Conservation (phyloP, 2,888 invertebrate species). For the Eilema sororculum region DNA sequence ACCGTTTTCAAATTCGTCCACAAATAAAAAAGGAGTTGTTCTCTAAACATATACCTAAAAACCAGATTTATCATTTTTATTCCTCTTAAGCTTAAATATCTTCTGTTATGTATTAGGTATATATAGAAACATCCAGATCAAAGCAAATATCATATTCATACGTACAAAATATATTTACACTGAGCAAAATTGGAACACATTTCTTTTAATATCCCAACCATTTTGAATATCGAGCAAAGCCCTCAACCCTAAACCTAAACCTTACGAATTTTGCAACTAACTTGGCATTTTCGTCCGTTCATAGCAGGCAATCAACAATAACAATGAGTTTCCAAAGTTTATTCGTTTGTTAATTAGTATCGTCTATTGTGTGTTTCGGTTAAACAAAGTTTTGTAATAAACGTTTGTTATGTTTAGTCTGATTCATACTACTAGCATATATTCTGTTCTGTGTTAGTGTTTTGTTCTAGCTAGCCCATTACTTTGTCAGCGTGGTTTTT, state of each 20-base stretch:
- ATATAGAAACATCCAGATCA: too few species aligned
- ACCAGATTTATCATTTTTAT: too few species aligned
- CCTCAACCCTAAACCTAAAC: conserved; percentile 24
- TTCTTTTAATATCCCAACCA: conserved; percentile 15
- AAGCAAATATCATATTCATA: background rate
- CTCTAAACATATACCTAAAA: too few species aligned
- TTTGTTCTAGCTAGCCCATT: too few species aligned
- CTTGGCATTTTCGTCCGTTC: conserved; percentile 14
- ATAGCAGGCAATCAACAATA: conserved; percentile 21
- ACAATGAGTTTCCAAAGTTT: conserved; percentile 18
- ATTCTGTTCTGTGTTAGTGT: too few species aligned
- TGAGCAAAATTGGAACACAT: background rate
- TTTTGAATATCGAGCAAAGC: conserved; percentile 23
- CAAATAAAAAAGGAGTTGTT: too few species aligned
- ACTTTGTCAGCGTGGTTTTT: too few species aligned
- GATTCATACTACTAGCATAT: background rate
- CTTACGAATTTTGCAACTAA: conserved; percentile 30
- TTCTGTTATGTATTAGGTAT: too few species aligned
- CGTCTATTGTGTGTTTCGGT: conserved; percentile 4
- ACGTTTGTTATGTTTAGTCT: conserved; percentile 4
- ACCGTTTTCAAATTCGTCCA: too few species aligned
- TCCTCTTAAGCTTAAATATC: too few species aligned
- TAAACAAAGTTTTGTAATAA: conserved; percentile 13
- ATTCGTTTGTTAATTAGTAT: conserved; percentile 24
- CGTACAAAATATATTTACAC: background rate